A percentile compares a stretch with the other conserved stretches of the same genome.
Conservation (phyloP, 1,140 invertebrate species). For the Parasteatoda tepidariorum region DNA sequence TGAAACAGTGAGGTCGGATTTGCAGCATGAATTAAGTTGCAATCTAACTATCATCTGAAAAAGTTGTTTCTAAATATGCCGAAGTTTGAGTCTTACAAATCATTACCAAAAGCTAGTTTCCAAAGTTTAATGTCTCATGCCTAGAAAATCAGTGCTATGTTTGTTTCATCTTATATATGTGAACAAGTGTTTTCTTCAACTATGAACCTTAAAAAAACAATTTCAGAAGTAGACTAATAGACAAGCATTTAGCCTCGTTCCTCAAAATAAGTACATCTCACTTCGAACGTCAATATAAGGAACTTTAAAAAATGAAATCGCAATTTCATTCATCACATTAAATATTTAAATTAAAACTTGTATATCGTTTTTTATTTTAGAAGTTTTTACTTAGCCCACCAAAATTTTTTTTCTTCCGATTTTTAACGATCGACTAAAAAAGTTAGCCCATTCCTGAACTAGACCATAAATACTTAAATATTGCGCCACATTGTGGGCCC, state of each 20-base stretch:
- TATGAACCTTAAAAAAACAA: constrained; percentile 1
- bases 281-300: not conserved
- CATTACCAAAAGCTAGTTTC: constrained; percentile 8
- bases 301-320: not conserved
- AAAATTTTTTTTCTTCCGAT: not conserved
- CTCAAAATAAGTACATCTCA: not conserved
- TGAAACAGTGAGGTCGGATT: not conserved
- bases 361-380: not conserved
- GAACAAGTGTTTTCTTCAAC: constrained; percentile 1
- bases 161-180: constrained; percentile 3
- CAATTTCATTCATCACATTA: constrained; percentile 17
- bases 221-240: not conserved
- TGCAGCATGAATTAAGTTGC: constrained; percentile 20
- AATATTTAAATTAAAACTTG: not conserved
- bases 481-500: no score
- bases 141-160: constrained; percentile 7
- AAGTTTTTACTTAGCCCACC: not conserved
- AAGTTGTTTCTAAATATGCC: constrained; percentile 15
- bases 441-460: no score
- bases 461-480: no score
- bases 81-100: constrained; percentile 14
- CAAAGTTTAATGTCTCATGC: not conserved
- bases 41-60: constrained; percentile 20
- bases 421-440: not conserved
- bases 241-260: not conserved